Evolutionary conservation across 2,888 invertebrate genomes (phyloP), one percentile per base, ranked within the genome.

Genomic region (Chirona hameri): DNA sequence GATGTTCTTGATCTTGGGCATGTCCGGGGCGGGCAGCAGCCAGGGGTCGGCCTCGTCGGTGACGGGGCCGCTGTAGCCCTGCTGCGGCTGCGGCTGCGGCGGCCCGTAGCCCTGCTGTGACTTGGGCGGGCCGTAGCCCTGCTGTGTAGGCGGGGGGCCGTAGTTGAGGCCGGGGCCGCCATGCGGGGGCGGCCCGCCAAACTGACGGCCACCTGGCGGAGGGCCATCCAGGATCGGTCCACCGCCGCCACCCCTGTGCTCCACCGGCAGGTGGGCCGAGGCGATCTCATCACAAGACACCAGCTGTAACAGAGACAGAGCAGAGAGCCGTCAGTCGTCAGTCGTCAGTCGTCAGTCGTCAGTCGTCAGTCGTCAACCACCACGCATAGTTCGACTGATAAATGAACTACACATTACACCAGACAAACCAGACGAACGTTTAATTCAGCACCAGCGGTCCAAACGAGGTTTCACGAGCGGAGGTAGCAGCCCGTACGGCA

Each of bases 1-100:
- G 81, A 87, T 90, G 87, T 95, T 95, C 89, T 96, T 96, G 87
- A 97, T 96, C 89, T 96, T 95, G 0, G 96, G 96, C 89, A 95
- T 95, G 87, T 97, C 96, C 81, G 94, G 92, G 79, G 94, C 93
- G 31, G 86, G 85, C 85, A 95, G 89, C 0, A 96, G 96, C 97
- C 96, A 97, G 83, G 94, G 93, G 87, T 96, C 96, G 86, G 95
- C 95, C 15, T 80, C 80, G 4, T 4, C n/a, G 27, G 27, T 29
- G 10, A 52, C 24, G n/a, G 79, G 52, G 14, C 29, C 27, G 80
- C 80, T 29, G 80, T 52, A 80, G 52, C 27, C 48, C 24, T 18
- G 46, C 76, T 76, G 31, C 15, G 80, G 52, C 48, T 39, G 39
- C 52, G 52, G 52, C 52, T 7, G 48, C 48, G 48, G 48, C 48